Conservation (phyloP, 2,888 invertebrate genomes). For the Platycheirus albimanus region DNA sequence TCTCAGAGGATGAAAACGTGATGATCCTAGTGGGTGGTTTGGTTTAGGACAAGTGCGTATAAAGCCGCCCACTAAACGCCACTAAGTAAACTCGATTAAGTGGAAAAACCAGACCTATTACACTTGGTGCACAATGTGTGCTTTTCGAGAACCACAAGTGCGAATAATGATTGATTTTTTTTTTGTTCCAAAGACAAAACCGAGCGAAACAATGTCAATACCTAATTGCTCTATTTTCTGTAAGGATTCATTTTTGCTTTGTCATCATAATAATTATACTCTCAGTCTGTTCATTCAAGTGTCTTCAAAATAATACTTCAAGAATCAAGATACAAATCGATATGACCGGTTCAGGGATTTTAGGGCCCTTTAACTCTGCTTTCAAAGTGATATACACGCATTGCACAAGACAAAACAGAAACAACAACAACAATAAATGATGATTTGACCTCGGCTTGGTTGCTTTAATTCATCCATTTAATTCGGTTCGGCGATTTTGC, state of each 20-base stretch:
- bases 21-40: not conserved
- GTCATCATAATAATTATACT: not conserved
- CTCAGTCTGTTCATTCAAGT: not conserved
- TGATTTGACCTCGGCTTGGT: slow-evolving; percentile 29
- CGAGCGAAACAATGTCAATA: slow-evolving; percentile 64
- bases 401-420: not conserved
- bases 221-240: slow-evolving; percentile 70
- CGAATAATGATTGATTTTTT: slow-evolving; percentile 38
- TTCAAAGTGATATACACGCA: not conserved
- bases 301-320: slow-evolving; percentile 1
- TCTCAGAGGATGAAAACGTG: not conserved
- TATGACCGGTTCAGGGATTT: slow-evolving; percentile 43
- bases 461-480: slow-evolving; percentile 52
- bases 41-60: not conserved
- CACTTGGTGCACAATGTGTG: slow-evolving; percentile 25
- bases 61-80: not conserved
- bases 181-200: slow-evolving; percentile 27
- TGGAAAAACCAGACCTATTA: slow-evolving; percentile 33
- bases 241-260: slow-evolving; percentile 62
- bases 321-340: slow-evolving; percentile 45
- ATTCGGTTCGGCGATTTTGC: slow-evolving; percentile 55
- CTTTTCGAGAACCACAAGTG: slow-evolving; percentile 29
- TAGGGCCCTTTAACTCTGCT: slow-evolving; percentile 35
- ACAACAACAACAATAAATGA: slow-evolving; percentile 17
- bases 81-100: slow-evolving; percentile 9